Evolutionary conservation across 2,797 vertebrate species (phyloP).

Genomic region (Chaunax sp.): DNA sequence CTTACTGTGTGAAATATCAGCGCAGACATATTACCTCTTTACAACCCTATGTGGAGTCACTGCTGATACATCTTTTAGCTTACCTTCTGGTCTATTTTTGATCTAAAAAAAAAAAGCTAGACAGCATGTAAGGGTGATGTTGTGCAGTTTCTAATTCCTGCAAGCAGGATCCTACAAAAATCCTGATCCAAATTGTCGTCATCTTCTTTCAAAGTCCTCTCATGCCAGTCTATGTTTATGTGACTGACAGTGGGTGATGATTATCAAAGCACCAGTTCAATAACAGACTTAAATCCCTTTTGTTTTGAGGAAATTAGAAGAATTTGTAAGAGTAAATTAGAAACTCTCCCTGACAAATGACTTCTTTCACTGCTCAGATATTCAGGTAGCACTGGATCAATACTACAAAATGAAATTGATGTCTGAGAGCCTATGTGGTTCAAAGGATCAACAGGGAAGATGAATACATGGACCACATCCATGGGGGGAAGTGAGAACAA

Average conservation of each 20-base stretch:
- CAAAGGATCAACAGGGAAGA: conserved; percentile 18
- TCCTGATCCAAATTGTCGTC: neutral
- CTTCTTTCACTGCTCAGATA: conserved; percentile 8
- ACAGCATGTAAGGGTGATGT: no score
- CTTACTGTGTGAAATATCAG: no score
- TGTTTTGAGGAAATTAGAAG: neutral
- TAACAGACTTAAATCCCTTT: neutral
- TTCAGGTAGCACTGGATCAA: conserved; percentile 27
- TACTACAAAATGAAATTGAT: conserved; percentile 23
- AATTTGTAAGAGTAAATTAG: conserved; percentile 3
- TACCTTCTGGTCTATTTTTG: no score
- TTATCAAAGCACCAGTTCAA: neutral
- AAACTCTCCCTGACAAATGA: neutral
- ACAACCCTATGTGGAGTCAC: no score
- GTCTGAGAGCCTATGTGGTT: conserved; percentile 20
- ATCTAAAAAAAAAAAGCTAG: no score
- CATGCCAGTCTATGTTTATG: conserved; percentile 25
- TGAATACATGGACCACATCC: conserved; percentile 27
- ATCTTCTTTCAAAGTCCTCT: conserved; percentile 2
- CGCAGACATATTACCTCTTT: no score
- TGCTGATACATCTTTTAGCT: no score
- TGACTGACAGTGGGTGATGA: neutral
- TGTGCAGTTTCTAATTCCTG: no score
- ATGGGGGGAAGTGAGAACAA: conserved; percentile 25
- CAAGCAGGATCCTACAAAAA: neutral